Base-by-base conservation (phyloP, 2,113 vertebrate species). In the Cryptoleucopteryx plumbea region DNA sequence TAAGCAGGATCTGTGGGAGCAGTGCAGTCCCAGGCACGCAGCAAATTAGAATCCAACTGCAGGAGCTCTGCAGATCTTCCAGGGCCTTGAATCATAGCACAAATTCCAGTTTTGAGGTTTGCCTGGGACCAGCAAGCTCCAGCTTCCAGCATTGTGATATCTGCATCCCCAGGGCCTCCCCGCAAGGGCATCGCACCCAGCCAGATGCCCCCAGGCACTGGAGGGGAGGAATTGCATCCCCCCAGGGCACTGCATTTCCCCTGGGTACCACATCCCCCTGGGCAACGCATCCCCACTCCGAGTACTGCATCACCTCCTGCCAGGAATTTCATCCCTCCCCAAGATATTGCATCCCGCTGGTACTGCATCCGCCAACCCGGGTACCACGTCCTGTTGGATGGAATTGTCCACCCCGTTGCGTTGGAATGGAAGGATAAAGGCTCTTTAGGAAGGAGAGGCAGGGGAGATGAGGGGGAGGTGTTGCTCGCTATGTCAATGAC, bases 41-140 rank as follows among this genome's bases (percentile, higher is more conserved):
- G 42, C 1, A 7, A 59, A 59, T 7, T 6, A 8, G 53, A 56
- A 47, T 10, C 47, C 3, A 4, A 3, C 7, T 0, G 0, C 42
- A 12, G 50, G 26, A 66, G 32, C 22, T 80, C 61, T n/a, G 48
- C 27, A 19, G 20, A 4, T 32, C 32, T 27, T 22, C 31, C 62
- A 34, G 13, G 36, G 25, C 58, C 52, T 27, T 65, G 42, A 25
- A 18, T 48, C 50, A 11, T 0, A 12, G 11, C 36, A 45, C 6
- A 7, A 6, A 11, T 32, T 11, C 27, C 32, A 22, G 16, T 29
- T n/a, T 7, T 6, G 53, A 45, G 29, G 4, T 36, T 52, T 16
- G 6, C 8, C 38, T 16, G 27, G 4, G 8, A 45, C 2, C 43
- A 27, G 43, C 16, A 38, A 4, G 7, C 48, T 74, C 48, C 48